Base-by-base conservation (phyloP, 1,140 invertebrate genomes). In the Ruditapes philippinarum region DNA sequence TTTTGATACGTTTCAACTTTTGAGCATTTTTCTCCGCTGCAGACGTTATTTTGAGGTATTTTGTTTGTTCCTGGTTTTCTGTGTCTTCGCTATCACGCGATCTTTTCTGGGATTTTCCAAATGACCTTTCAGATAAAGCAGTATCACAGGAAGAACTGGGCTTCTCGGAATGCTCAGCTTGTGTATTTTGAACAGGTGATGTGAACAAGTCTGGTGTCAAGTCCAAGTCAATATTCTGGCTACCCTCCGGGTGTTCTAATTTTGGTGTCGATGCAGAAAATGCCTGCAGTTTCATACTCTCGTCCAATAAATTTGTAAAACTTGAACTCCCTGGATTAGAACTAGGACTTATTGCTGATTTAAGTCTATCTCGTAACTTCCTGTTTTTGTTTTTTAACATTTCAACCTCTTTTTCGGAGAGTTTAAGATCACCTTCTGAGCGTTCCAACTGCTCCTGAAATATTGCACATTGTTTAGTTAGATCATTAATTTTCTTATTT, bases 401-500 rank as follows among this genome's bases (percentile, higher is more conserved):
- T 31, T 89, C 87, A 17, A 82, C 54, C 31, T 89, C 78, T 60
- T 49, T 89, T 42, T 89, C 87, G 1, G 78, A 68, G 22, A 83
- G 51, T 76, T 89, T 89, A 25, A 89, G 28, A 62, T 89, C 87
- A n/a, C 80, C 79, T 17, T 89, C 87, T 7, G 87, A 89, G 0
- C 87, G 60, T 36, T 82, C 79, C 22, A 89, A 31, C 79, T 89
- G 87, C 49, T 60, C 79, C 51, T 74, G 38, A 14, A 74, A 57
- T 17, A 57, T 54, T 33, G 54, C 5, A 60, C 42, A 54, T 51
- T 83, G 45, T 74, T 82, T 74, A 25, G 22, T 76, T 17, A 82
- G 42, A 25, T 89, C 87, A 22, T 17, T 25, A n/a, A 89, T 42
- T 57, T 82, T 82, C 28, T 76, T 89, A 25, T 51, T 68, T 62